Percentiles rank a stretch among this genome's conserved stretches.
Conservation (phyloP, 2,113 vertebrate species). For the Channa maculata region DNA sequence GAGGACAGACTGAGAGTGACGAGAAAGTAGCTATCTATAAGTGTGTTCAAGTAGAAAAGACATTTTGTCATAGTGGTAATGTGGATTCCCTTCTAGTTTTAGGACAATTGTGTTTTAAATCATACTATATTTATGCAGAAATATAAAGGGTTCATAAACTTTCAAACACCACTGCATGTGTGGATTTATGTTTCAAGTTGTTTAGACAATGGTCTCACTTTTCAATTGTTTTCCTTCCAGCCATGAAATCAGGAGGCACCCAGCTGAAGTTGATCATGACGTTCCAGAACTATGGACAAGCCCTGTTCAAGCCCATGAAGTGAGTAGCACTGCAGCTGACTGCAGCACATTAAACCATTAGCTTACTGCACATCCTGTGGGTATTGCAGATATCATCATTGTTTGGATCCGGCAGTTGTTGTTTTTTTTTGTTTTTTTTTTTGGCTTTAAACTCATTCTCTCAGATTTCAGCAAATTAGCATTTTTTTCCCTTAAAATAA, state of each 20-base stretch:
- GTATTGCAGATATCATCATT: background rate
- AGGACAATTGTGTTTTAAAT: too few species aligned
- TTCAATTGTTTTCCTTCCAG: slow-evolving; percentile 77
- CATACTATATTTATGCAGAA: too few species aligned
- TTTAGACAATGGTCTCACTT: slow-evolving; percentile 27
- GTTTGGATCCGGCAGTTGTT: background rate
- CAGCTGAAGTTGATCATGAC: slow-evolving; percentile 99
- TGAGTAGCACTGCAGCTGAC: slow-evolving; percentile 81
- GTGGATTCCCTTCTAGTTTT: too few species aligned
- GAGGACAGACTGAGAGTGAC: too few species aligned
- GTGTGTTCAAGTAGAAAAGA: too few species aligned
- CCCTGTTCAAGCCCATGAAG: slow-evolving; percentile 94
- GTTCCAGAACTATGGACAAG: slow-evolving; percentile 97
- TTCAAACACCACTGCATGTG: background rate
- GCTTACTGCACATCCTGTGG: background rate
- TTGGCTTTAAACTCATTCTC: slow-evolving; percentile 1
- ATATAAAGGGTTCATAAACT: too few species aligned
- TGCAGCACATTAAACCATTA: background rate
- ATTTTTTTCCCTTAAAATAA: slow-evolving; percentile 11
- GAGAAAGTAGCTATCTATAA: too few species aligned
- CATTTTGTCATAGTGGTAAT: too few species aligned
- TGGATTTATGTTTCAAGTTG: slow-evolving; percentile 10
- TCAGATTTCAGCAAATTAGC: slow-evolving; percentile 1
- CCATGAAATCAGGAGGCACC: slow-evolving; percentile 98
- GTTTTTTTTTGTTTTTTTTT: background rate